Base-by-base conservation (phyloP, 2,113 vertebrate species). In the Neogobius melanostomus region DNA sequence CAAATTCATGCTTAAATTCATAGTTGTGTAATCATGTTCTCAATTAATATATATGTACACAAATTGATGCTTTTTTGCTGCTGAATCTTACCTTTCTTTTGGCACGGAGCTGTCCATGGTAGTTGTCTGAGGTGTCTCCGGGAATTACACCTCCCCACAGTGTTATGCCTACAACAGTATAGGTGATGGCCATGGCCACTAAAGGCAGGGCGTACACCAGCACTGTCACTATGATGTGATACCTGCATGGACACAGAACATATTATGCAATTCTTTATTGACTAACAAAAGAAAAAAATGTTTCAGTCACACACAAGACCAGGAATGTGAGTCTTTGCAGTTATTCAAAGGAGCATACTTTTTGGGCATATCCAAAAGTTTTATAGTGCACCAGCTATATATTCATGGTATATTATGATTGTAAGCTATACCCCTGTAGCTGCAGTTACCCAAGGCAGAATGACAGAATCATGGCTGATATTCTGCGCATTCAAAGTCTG, bases 81-180 rank as follows among this genome's bases (percentile, higher is more conserved):
- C 6, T 56, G 7, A 7, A 1, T 10, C 54, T 76, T 94, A 98
- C 97, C 97, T 98, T 99, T 77, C 97, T 93, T 79, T 98, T 99
- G 28, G 97, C 96, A 69, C 93, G 90, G 49, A 99, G 95, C 71
- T 99, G 97, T 69, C 96, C 94, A 0, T 96, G 96, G 21, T 99
- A 98, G 76, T 94, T 98, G 80, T 98, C 77, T 49, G 94, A 95
- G 15, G 97, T 95, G 74, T 97, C 95, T 0, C 97, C 97, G 7
- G 97, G 97, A 82, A 99, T 96, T 83, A 95, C 93, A 73, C 95
- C 96, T 84, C 97, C 97, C 97, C 97, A 98, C 43, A 97, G 91
- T 0, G 94, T 96, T 77, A 94, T 79, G 69, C 95, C 95, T 15
- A 97, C 93, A 52, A 96, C 93, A 69, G 95, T 93, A 73, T 94